phyloP scores from a whole-genome alignment of 2,888 invertebrate species.

The Cerastis leucographa region DNA sequence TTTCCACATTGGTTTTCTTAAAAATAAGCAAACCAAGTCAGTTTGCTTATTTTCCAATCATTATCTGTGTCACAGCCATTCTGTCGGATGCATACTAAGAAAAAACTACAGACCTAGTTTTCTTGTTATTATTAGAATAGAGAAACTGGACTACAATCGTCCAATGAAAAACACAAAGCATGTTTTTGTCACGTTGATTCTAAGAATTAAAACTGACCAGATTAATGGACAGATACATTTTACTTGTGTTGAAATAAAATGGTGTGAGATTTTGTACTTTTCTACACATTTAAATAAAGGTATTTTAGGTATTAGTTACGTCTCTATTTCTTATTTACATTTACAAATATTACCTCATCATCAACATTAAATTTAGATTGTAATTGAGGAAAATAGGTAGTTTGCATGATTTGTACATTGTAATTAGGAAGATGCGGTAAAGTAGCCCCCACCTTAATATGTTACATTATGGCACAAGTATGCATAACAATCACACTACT shows the following conservation, averaged over 20 bases:
- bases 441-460: background rate
- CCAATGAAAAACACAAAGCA: conserved; percentile 62
- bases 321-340: background rate
- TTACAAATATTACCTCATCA: conserved; percentile 7
- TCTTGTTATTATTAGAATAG: conserved; percentile 73
- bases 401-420: conserved; percentile 1
- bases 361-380: conserved; percentile 2
- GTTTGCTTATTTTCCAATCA: conserved; percentile 67
- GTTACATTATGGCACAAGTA: conserved; percentile 28
- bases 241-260: conserved; percentile 1
- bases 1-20: background rate
- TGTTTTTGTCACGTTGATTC: conserved; percentile 47
- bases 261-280: background rate
- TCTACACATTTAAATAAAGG: background rate
- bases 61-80: conserved; percentile 70
- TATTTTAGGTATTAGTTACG: conserved; percentile 2
- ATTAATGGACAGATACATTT: conserved; percentile 13
- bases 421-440: background rate
- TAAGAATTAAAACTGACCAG: conserved; percentile 38
- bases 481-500: conserved; percentile 38
- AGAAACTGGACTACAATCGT: conserved; percentile 60
- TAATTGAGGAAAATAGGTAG: conserved; percentile 43
- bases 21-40: conserved; percentile 55
- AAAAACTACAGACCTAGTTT: conserved; percentile 79
- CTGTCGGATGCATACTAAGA: conserved; percentile 67